Base-by-base conservation (phyloP, 1,140 invertebrate genomes). In the Scaptomyza montana region DNA sequence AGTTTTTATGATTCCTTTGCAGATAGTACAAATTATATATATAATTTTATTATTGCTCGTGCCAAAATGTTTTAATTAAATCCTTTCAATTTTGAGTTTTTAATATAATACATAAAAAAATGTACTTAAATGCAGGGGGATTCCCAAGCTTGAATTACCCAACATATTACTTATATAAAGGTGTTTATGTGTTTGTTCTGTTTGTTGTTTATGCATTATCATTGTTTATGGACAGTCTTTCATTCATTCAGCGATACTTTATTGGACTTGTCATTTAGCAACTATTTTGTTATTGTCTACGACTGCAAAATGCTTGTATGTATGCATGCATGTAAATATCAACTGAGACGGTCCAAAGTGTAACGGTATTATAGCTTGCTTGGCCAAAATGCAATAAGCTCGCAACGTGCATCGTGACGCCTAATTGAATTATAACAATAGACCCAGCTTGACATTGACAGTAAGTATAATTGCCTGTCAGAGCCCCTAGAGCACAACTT, bases 221-320 rank as follows among this genome's bases (percentile, higher is more conserved):
- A 66, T 67, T 68, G 71, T 66, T 65, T 77, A 69, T 60, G 59
- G 30, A 61, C 50, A 41, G 19, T 53, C 41, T 47, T 46, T 13
- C 71, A 81, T 86, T 86, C 82, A 86, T 86, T 86, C 71, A 79
- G 76, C 65, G 71, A 64, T 66, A 66, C 56, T 66, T 47, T 60
- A 51, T 68, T 45, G 45, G 54, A 7, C 69, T 55, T 75, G 61
- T 86, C 82, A 87, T 87, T 73, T 73, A 71, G 47, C 61, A 87
- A 79, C 75, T 78, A 86, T 86, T 86, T 55, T 60, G 59, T 63
- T 67, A 72, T 67, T 76, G 68, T 71, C 51, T 66, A 47, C 61
- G 54, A 51, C 50, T 65, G 39, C 33, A 49, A 41, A 43, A 36
- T 33, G 30, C 7, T 6, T 30, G 30, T 33, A 7, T 7, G 6